A percentile compares a stretch with the other conserved stretches of the same genome.
These are phyloP conservation scores for Punctoribates punctum DNA, from an alignment of 2,888 invertebrate species.

Conservation along the genomic window DNA sequence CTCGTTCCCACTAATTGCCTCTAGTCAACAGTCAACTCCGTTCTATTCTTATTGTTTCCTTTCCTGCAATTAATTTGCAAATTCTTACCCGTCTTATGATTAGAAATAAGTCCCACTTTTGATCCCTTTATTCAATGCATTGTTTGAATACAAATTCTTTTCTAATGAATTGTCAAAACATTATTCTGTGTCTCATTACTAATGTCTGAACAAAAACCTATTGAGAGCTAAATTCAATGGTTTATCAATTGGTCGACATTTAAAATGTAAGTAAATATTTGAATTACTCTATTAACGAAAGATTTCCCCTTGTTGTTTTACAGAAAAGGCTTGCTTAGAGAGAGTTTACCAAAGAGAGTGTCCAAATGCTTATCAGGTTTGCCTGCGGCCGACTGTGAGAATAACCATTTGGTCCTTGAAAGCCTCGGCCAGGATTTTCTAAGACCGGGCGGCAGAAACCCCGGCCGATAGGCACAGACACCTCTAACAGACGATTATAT, in stretches of 20 bases:
- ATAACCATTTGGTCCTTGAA: slow-evolving; percentile 36
- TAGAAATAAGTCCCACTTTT: no score
- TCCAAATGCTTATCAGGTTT: slow-evolving; percentile 35
- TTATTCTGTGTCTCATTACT: neutral
- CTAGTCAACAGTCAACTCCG: no score
- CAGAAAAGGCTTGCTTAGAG: slow-evolving; percentile 18
- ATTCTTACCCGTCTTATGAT: no score
- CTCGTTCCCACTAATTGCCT: neutral
- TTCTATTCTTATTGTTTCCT: no score
- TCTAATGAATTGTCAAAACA: neutral
- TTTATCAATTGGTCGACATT: neutral
- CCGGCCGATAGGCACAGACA: slow-evolving; percentile 34
- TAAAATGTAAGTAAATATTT: slow-evolving; percentile 26
- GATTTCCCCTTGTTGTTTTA: neutral
- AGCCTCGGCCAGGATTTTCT: slow-evolving; percentile 39
- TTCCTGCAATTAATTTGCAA: no score
- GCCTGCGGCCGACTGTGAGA: slow-evolving; percentile 41
- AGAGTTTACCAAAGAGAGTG: neutral
- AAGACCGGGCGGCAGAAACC: slow-evolving; percentile 42
- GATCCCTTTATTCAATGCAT: no score
- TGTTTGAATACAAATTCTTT: no score
- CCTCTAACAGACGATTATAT: neutral
- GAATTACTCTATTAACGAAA: neutral
- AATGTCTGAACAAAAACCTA: no score
- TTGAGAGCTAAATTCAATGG: neutral